Conservation (phyloP, 2,113 vertebrate genomes). For the Chionis minor region DNA sequence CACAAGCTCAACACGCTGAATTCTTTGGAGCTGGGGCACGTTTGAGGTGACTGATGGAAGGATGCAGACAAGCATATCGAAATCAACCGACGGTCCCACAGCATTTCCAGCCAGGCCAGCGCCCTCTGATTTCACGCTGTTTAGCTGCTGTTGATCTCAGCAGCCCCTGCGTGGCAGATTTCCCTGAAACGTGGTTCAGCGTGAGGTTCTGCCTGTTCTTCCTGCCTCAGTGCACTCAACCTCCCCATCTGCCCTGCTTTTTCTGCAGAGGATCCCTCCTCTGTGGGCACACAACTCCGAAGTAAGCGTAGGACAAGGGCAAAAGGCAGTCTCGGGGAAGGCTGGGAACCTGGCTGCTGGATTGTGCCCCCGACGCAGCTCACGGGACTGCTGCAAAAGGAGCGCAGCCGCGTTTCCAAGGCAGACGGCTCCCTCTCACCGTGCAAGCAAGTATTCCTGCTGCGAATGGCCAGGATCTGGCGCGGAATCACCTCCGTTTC, state of each 20-base stretch:
- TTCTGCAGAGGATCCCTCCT: not conserved
- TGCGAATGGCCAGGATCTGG: not conserved
- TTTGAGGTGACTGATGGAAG: not conserved
- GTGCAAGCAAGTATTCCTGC: not conserved
- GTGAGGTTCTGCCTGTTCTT: not conserved
- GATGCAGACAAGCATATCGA: not conserved
- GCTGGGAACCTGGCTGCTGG: not conserved
- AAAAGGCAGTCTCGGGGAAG: not conserved
- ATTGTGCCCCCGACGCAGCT: not conserved
- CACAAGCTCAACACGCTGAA: accelerated
- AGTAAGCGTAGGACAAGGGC: not conserved
- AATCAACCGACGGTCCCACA: not conserved
- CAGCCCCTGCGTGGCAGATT: not conserved
- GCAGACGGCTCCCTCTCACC: not conserved
- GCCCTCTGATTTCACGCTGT: too few relatives aligned
- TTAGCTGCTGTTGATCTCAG: too few relatives aligned
- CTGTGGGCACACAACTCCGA: not conserved
- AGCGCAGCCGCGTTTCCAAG: not conserved
- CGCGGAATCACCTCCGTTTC: not conserved
- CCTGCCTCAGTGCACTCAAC: not conserved
- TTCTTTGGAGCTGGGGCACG: not conserved
- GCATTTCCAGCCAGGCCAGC: not conserved
- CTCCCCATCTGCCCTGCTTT: not conserved
- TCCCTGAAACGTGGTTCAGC: not conserved
- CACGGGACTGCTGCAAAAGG: not conserved